A percentile compares a stretch with the other conserved stretches of the same genome.
Evolutionary conservation across 2,888 invertebrate species (phyloP).

Genomic region (Hirtodrosophila cameraria): DNA sequence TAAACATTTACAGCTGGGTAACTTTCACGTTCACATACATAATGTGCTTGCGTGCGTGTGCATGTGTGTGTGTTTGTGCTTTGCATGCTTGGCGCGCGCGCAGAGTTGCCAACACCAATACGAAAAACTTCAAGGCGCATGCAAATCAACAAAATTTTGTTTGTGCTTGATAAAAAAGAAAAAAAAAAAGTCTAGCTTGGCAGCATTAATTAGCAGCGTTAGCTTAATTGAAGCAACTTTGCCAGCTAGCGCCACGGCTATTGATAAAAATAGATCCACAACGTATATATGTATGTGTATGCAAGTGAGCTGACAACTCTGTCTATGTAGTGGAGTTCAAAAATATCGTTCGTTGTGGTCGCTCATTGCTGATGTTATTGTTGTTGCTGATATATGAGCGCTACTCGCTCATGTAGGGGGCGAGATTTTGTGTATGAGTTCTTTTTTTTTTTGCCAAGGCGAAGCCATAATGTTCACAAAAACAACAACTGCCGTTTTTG

Average conservation of each 20-base stretch:
- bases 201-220: conserved; percentile 43
- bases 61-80: conserved; percentile 36
- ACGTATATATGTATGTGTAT: conserved; percentile 2
- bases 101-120: conserved; percentile 67
- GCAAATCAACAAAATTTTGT: conserved; percentile 48
- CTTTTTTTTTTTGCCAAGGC: conserved; percentile 57
- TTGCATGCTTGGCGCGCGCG: conserved; percentile 61
- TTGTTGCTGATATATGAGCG: conserved; percentile 29
- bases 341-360: conserved; percentile 62
- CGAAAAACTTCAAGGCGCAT: conserved; percentile 35
- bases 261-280: conserved; percentile 34
- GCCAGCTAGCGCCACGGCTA: conserved; percentile 29
- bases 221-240: conserved; percentile 46
- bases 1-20: conserved; percentile 23
- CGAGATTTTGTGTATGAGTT: conserved; percentile 56
- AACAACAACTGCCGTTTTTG: conserved; percentile 67
- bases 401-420: conserved; percentile 58
- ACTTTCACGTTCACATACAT: conserved; percentile 18
- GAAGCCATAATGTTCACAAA: conserved; percentile 73
- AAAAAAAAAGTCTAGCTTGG: no score
- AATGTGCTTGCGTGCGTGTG: conserved; percentile 11
- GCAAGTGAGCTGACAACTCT: conserved; percentile 61
- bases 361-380: conserved; percentile 30
- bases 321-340: conserved; percentile 70
- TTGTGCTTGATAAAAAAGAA: conserved; percentile 40